Evolutionary conservation across 2,888 invertebrate genomes (phyloP), one percentile per base, ranked within the genome.

Genomic region (Colostygia pectinataria): DNA sequence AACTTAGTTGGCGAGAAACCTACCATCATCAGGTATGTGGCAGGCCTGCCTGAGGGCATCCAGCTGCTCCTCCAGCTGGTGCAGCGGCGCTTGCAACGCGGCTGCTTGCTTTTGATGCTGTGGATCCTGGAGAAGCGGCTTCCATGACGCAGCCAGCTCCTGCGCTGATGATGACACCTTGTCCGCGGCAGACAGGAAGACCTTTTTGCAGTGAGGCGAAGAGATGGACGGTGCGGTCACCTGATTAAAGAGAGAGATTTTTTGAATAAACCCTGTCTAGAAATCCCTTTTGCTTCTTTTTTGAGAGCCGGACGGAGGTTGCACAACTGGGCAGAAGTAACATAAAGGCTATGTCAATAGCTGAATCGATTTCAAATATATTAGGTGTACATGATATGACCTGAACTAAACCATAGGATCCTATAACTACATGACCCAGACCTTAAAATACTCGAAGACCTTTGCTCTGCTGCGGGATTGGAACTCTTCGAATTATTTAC

Each of bases 161-260:
- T 55, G 56, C 1, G 61, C 55, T 0, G 57, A 43, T 0, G 59
- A 31, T 0, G 64, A 59, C 0, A 76, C 50, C 1, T 51, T 57
- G 12, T 67, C 68, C 0, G 62, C 59, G 2, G 73, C 64, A 0
- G 64, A 59, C 2, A 71, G 46, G 0, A 79, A 52, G 0, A 65
- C 61, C 1, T 64, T 13, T 23, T 66, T 70, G 51, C 74, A 74
- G 7, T 57, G 60, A 0, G 59, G 56, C 4, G 72, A 68, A 1
- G 67, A 58, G 5, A 76, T 67, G 0, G 68, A 64, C 1, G 77
- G 63, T 0, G 71, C 66, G 31, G 71, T 68, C 12, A 77, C 45
- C 77, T 41, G 9, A 6, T 1, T 2, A 14, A 1, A 3, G 2
- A n/a, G n/a, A n/a, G n/a, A n/a, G n/a, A n/a, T n/a, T n/a, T n/a